Percentiles rank a stretch among this genome's conserved stretches.
phyloP scores from a whole-genome alignment of 1,140 invertebrate genomes.

The Aphelinus certus region DNA sequence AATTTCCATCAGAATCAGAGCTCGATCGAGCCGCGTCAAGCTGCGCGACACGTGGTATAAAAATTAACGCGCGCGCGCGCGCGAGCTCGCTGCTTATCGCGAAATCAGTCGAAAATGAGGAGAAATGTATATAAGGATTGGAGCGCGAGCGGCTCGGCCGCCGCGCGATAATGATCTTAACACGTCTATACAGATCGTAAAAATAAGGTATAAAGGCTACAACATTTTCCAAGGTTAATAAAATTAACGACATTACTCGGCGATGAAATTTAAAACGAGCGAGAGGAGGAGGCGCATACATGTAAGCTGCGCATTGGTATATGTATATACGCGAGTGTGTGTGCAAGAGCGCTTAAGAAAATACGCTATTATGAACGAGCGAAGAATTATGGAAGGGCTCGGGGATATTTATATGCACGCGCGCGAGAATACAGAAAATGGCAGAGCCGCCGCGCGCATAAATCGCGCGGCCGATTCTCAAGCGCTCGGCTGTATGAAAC shows the following conservation, averaged over 20 bases:
- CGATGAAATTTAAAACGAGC: conserved; percentile 38
- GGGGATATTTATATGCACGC: conserved; percentile 33
- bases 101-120: conserved; percentile 4
- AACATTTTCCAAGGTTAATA: conserved; percentile 36
- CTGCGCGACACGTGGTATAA: too few species aligned
- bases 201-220: conserved; percentile 26
- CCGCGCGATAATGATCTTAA: conserved; percentile 29
- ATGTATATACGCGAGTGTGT: background rate
- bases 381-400: conserved; percentile 30
- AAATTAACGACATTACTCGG: conserved; percentile 39
- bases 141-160: background rate
- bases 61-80: too few species aligned
- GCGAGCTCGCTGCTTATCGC: background rate
- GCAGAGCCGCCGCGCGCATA: conserved; percentile 8
- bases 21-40: too few species aligned
- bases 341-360: too few species aligned
- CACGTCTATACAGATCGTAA: conserved; percentile 23
- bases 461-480: background rate
- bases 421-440: conserved; percentile 13
- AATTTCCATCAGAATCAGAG: too few species aligned
- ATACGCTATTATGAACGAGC: conserved; percentile 4
- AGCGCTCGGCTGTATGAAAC: background rate
- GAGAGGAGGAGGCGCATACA: background rate
- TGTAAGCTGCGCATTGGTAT: background rate
- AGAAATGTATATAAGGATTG: conserved; percentile 18